Base-by-base conservation (phyloP, 1,140 invertebrate genomes). In the Elysia chlorotica region DNA sequence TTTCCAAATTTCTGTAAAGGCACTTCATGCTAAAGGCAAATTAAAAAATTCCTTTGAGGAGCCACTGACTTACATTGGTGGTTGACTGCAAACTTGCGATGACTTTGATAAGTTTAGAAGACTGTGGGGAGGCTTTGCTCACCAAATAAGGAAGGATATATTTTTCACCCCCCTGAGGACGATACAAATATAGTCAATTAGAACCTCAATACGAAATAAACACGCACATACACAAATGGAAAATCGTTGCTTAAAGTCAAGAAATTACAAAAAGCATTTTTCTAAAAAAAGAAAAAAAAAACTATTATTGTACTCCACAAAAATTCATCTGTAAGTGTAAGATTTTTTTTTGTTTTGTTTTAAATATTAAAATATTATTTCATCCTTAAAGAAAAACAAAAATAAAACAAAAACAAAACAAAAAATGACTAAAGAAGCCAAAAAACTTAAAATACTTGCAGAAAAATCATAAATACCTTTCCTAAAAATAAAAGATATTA, bases 61-160 rank as follows among this genome's bases (percentile, higher is more conserved):
- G n/a, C n/a, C n/a, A n/a, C n/a, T n/a, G 21, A 54, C 74, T 65
- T 23, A 74, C 73, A 41, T 57, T 67, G 23, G 54, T 65, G 37
- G 65, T 3, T 71, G 74, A 76, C 36, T 79, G 71, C 10, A 79
- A 53, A 30, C 71, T 83, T 23, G 82, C 81, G 10, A 83, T 73
- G 57, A 81, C 35, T 41, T 82, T 82, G 6, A 88, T 77, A 2
- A 88, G 74, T 28, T 73, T 75, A 10, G 85, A 84, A 19, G 86
- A 81, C 23, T 81, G 78, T 6, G 78, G 54, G 2, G 84, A 82
- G 19, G 84, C 86, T 73, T 83, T 86, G 31, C 76, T 81, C 17
- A 87, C 83, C 33, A 88, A 74, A 57, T 81, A 79, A 14, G 87
- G 87, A 1, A 88, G 75, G 30, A 88, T 75, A 57, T 78, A 82